These are phyloP conservation scores for Thamnaconus septentrionalis DNA, from an alignment of 2,113 vertebrate species.

Conservation along the genomic window DNA sequence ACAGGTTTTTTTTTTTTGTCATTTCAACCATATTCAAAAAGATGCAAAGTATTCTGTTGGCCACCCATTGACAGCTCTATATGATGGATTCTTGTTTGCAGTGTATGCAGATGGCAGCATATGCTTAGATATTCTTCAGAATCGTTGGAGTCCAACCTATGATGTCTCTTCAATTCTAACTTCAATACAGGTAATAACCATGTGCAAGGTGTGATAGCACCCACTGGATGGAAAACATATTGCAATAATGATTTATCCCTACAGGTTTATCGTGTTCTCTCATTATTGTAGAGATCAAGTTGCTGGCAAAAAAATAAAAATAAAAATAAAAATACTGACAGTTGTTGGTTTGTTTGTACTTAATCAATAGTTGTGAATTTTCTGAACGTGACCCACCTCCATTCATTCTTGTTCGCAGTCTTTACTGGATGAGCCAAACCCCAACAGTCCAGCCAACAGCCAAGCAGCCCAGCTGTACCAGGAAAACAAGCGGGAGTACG, in stretches of 20 bases:
- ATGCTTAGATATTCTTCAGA: slow-evolving; percentile 99
- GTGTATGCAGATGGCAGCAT: slow-evolving; percentile 99
- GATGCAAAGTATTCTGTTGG: no score
- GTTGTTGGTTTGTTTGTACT: no score
- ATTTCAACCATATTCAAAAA: no score
- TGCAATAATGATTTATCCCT: no score
- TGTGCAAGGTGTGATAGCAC: no score
- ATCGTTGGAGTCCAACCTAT: slow-evolving; percentile 99
- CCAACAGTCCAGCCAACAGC: slow-evolving; percentile 98
- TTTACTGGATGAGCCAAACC: slow-evolving; percentile 97
- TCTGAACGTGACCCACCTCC: slow-evolving; percentile 10
- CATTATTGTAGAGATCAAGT: no score
- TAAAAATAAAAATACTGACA: no score
- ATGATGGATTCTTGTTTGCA: slow-evolving; percentile 54
- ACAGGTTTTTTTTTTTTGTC: background rate
- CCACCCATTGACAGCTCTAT: background rate
- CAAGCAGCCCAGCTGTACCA: slow-evolving; percentile 99
- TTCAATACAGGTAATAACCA: slow-evolving; percentile 91
- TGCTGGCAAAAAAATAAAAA: no score
- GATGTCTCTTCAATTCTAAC: slow-evolving; percentile 99
- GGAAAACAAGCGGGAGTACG: slow-evolving; percentile 98
- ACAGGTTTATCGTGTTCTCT: no score
- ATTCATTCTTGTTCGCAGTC: slow-evolving; percentile 77
- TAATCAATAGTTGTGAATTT: no score
- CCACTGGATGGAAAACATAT: no score